Conservation (phyloP, 2,797 vertebrate species). For the Morus bassanus region DNA sequence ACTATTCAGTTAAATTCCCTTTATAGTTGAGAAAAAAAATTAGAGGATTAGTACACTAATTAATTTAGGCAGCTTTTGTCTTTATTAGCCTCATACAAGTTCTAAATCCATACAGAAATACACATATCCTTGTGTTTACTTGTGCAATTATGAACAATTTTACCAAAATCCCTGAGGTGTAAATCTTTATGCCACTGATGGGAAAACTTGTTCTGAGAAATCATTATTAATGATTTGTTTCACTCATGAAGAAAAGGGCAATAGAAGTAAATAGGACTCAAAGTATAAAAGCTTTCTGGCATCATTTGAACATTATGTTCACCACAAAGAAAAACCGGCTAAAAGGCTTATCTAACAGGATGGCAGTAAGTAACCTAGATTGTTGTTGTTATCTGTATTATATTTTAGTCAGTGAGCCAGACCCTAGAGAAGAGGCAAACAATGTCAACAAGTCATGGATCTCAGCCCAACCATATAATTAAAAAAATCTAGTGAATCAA, state of each 20-base stretch:
- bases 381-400: neutral
- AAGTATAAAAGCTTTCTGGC: neutral
- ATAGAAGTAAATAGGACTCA: neutral
- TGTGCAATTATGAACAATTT: neutral
- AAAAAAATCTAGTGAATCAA: neutral
- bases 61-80: neutral
- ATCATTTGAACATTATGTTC: neutral
- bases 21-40: neutral
- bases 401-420: neutral
- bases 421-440: neutral
- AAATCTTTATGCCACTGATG: neutral
- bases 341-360: neutral
- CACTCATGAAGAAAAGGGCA: neutral
- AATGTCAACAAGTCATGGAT: neutral
- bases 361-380: neutral
- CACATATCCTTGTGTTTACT: neutral
- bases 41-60: neutral
- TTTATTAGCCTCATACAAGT: neutral
- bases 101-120: neutral
- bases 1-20: neutral
- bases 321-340: neutral
- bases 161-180: neutral
- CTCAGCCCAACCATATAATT: neutral
- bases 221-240: conserved; percentile 33
- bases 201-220: neutral